Conservation (phyloP, 92 coral and sea anemone species). For the Parazoanthus atlanticus region DNA sequence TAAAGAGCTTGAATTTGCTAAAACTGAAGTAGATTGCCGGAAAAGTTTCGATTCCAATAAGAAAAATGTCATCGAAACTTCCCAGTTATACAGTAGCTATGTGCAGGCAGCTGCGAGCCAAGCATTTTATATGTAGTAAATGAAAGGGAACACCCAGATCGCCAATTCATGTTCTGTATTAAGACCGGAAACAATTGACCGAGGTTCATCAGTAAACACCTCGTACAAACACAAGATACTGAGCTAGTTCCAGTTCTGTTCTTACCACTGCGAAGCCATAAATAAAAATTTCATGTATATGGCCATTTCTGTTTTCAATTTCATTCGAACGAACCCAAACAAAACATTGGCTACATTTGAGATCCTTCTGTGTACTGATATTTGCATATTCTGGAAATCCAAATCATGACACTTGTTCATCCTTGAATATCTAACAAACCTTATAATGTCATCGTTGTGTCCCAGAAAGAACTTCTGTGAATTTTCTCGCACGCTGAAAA, state of each 20-base stretch:
- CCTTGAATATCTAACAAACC: slow-evolving; percentile 58
- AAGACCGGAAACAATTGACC: background rate
- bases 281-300: background rate
- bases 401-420: background rate
- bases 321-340: background rate
- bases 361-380: too few relatives aligned
- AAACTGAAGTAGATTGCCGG: background rate
- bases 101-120: background rate
- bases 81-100: background rate
- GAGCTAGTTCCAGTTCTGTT: background rate
- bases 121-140: background rate
- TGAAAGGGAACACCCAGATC: background rate
- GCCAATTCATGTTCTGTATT: background rate
- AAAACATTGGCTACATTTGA: too few relatives aligned
- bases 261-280: background rate
- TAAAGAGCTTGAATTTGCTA: too few relatives aligned
- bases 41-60: background rate
- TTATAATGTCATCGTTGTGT: slow-evolving; percentile 96
- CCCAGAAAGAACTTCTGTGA: slow-evolving; percentile 94
- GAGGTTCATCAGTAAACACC: background rate
- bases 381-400: background rate
- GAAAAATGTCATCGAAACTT: background rate
- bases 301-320: background rate
- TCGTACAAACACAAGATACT: background rate
- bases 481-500: slow-evolving; percentile 85